phyloP scores from a whole-genome alignment of 2,113 vertebrate genomes.

The Gallinago jamesoni region DNA sequence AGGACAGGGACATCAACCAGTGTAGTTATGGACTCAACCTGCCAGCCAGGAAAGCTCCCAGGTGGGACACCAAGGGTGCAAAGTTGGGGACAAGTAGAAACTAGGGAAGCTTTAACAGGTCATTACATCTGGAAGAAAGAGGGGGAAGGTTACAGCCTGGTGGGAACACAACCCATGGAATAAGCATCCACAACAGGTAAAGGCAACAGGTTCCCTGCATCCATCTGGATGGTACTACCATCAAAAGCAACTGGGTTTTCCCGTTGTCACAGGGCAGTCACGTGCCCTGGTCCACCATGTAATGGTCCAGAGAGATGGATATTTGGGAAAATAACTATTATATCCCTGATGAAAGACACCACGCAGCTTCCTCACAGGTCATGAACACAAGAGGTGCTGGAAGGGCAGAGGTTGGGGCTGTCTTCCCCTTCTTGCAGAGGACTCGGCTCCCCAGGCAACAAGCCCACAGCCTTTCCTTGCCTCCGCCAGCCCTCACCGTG shows the following conservation, averaged over 20 bases:
- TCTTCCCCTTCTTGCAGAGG: neutral
- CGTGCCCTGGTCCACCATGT: rapidly evolving
- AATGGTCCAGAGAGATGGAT: too few species aligned
- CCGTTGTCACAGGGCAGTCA: rapidly evolving
- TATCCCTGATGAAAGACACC: rapidly evolving
- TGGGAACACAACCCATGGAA: neutral
- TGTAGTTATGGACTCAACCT: too few species aligned
- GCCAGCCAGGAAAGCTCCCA: neutral
- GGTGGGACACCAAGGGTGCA: neutral
- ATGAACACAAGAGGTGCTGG: neutral
- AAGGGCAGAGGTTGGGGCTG: neutral
- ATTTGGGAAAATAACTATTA: neutral
- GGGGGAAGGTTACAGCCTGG: neutral
- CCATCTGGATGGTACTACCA: neutral
- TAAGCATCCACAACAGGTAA: rapidly evolving
- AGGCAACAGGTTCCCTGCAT: neutral
- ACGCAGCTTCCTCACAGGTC: neutral
- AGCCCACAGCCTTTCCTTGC: neutral
- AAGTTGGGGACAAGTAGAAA: neutral
- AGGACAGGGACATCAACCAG: neutral
- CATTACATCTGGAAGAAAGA: neutral
- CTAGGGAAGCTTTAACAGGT: neutral
- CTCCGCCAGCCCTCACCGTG: neutral
- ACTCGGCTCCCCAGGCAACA: neutral
- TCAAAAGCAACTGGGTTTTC: neutral